Base-by-base conservation (phyloP, 1,140 invertebrate species). In the Diorhabda carinulata region DNA sequence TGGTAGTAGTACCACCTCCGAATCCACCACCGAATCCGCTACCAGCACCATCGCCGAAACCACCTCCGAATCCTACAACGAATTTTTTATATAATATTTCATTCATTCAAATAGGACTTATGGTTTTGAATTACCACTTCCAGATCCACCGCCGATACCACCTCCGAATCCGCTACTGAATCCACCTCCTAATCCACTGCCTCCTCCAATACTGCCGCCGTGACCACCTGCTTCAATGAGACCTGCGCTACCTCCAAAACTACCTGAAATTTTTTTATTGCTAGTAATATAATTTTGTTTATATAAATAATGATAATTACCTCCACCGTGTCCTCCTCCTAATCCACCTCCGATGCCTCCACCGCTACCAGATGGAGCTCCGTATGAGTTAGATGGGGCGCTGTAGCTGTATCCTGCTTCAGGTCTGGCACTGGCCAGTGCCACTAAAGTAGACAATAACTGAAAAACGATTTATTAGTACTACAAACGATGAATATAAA, bases 331-430 rank as follows among this genome's bases (percentile, higher is more conserved):
- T 47, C 74, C 74, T 60, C 72, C 70, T 42, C 70, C 74, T 25
- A 71, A 61, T n/a, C 75, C 76, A 41, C 74, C 70, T 61, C 70
- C 70, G 64, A 62, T 67, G 43, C 72, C 78, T 40, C 79, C 79
- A 62, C 79, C 78, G 57, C 78, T 78, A 41, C 78, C 76, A 44
- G 78, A 78, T 67, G 79, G 79, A 5, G 78, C 74, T 69, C 79
- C 79, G 67, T 82, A 82, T 41, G 80, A 81, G 43, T 78, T 78
- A 25, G 80, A 81, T 59, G 81, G 81, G 25, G 80, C 77, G 61
- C 77, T 80, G 75, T 82, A 82, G 73, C 79, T 81, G 74, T 81
- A 82, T 10, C 80, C 81, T 61, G 81, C 80, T 71, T 82, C 81
- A 60, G 81, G 81, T 61, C 77, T 75, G 45, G 81, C 81, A 64